phyloP scores from a whole-genome alignment of 2,797 vertebrate species.

The Masticophis lateralis region DNA sequence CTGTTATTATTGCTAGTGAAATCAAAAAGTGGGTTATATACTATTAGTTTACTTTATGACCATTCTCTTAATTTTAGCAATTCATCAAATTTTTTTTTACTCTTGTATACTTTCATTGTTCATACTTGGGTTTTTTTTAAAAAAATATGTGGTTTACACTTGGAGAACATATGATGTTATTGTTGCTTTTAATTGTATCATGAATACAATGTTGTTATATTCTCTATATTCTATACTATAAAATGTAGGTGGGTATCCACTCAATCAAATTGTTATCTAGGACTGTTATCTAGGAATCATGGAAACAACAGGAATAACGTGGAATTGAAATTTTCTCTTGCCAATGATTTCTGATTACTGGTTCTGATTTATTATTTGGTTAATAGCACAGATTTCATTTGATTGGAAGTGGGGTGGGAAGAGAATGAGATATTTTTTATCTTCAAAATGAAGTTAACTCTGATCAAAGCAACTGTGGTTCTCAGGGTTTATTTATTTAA shows the following conservation, averaged over 20 bases:
- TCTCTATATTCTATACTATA: not conserved
- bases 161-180: not conserved
- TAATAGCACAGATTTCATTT: not conserved
- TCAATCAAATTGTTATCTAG: not conserved
- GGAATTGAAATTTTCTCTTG: not conserved
- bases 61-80: not conserved
- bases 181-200: not conserved
- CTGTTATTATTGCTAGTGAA: not conserved
- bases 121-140: not conserved
- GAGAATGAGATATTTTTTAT: slow-evolving; percentile 38
- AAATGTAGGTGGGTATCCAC: not conserved
- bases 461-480: not conserved
- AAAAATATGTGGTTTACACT: not conserved
- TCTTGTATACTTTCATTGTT: not conserved
- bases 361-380: slow-evolving; percentile 1
- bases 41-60: not conserved
- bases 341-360: not conserved
- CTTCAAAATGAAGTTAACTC: slow-evolving; percentile 18
- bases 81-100: not conserved
- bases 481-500: not conserved
- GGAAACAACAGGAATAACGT: not conserved
- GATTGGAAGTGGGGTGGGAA: not conserved
- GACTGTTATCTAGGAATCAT: not conserved
- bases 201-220: not conserved
- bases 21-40: not conserved